Evolutionary conservation across 2,113 vertebrate genomes (phyloP).

Genomic region (Oplegnathus fasciatus): DNA sequence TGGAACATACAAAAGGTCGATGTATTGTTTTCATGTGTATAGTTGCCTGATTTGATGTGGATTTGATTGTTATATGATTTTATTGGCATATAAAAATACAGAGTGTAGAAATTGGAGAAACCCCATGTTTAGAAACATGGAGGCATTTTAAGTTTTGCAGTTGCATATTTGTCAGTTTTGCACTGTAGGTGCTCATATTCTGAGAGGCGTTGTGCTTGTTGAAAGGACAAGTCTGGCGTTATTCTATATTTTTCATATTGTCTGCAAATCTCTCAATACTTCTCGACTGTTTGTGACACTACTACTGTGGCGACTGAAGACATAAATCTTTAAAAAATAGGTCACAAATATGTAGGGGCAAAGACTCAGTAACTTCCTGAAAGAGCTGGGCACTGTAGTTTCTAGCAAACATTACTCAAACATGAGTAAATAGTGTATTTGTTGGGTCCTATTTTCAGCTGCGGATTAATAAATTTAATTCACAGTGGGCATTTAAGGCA

Average conservation of each 20-base stretch:
- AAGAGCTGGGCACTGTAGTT: neutral
- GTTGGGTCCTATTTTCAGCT: neutral
- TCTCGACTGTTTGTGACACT: neutral
- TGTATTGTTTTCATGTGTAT: neutral
- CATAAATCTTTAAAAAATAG: neutral
- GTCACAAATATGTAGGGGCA: neutral
- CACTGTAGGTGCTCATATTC: neutral
- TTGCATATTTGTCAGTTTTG: neutral
- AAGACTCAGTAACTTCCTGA: neutral
- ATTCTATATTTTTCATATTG: neutral
- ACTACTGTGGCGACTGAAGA: neutral
- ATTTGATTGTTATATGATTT: too few relatives aligned
- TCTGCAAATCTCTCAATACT: neutral
- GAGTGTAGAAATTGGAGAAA: neutral
- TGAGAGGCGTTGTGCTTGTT: neutral
- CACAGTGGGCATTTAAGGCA: neutral
- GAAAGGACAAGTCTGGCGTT: neutral
- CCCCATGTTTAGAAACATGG: neutral
- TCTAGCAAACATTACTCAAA: neutral
- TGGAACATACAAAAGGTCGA: neutral
- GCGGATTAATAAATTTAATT: neutral
- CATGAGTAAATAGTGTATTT: neutral
- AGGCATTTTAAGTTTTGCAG: neutral
- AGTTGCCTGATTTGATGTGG: neutral
- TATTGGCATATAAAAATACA: neutral